Conservation (phyloP, 2,888 invertebrate genomes). For the Diploptera punctata region DNA sequence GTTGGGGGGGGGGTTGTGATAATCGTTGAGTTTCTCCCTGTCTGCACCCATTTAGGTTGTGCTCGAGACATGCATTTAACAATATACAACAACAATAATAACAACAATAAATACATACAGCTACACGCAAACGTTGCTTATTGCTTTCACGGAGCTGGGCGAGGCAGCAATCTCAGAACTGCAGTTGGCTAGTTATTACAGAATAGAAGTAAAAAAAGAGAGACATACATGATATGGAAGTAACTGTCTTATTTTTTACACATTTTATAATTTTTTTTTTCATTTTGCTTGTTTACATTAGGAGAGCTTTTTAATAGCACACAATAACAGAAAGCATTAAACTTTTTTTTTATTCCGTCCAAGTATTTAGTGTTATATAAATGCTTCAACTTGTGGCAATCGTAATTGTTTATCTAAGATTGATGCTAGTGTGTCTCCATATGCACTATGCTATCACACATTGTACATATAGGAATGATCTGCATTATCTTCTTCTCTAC, state of each 20-base stretch:
- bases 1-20: not conserved
- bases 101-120: conserved; percentile 36
- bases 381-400: conserved; percentile 8
- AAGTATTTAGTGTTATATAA: conserved; percentile 24
- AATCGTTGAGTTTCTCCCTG: conserved; percentile 11
- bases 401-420: conserved; percentile 15
- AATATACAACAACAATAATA: conserved; percentile 34
- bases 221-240: conserved; percentile 40
- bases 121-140: conserved; percentile 36
- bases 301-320: conserved; percentile 37
- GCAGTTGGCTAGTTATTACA: conserved; percentile 24
- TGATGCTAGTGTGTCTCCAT: conserved; percentile 18
- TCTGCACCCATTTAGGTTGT: not conserved
- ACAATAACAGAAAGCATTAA: conserved; percentile 39
- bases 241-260: conserved; percentile 32
- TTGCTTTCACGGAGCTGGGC: conserved; percentile 40
- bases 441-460: conserved; percentile 30
- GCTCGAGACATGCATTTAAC: conserved; percentile 36
- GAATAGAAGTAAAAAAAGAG: conserved; percentile 34
- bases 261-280: conserved; percentile 22
- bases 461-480: conserved; percentile 27
- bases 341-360: conserved; percentile 39
- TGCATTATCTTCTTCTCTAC: not conserved
- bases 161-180: conserved; percentile 36
- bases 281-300: conserved; percentile 33